Conservation (phyloP, 1,140 invertebrate species). For the Aphis craccivora region DNA sequence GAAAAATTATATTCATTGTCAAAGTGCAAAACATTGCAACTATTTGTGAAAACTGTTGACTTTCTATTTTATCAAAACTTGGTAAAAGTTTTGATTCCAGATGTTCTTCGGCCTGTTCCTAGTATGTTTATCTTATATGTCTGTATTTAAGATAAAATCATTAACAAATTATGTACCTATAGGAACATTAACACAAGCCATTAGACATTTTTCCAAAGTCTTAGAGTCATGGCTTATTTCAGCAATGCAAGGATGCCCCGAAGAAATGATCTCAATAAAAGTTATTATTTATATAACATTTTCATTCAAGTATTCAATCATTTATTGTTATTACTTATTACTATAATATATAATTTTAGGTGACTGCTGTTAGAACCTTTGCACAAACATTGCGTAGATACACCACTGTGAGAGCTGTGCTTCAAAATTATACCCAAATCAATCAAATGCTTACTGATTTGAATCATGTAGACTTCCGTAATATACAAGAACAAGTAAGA, state of each 20-base stretch:
- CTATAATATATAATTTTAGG: conserved; percentile 62
- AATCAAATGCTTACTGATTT: conserved; percentile 96
- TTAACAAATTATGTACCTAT: conserved; percentile 60
- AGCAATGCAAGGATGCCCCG: conserved; percentile 86
- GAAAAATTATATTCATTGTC: conserved; percentile 70
- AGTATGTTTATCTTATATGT: conserved; percentile 67
- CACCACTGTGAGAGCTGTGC: conserved; percentile 93
- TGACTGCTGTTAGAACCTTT: conserved; percentile 87
- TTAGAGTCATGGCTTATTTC: conserved; percentile 86
- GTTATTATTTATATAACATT: conserved; percentile 64
- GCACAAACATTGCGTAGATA: conserved; percentile 94
- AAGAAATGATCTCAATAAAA: conserved; percentile 84
- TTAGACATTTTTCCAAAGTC: conserved; percentile 92
- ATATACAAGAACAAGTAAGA: conserved; percentile 84
- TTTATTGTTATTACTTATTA: neutral
- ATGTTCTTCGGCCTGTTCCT: conserved; percentile 93
- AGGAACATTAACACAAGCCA: conserved; percentile 90
- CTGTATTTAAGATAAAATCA: neutral
- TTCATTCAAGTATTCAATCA: neutral
- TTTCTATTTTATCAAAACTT: conserved; percentile 95
- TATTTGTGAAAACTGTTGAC: conserved; percentile 83
- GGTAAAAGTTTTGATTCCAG: conserved; percentile 94
- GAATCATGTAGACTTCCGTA: conserved; percentile 96
- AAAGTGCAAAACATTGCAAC: conserved; percentile 71
- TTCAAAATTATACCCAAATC: conserved; percentile 95